phyloP scores from a whole-genome alignment of 2,888 invertebrate genomes.

The Plagiodera versicolora region DNA sequence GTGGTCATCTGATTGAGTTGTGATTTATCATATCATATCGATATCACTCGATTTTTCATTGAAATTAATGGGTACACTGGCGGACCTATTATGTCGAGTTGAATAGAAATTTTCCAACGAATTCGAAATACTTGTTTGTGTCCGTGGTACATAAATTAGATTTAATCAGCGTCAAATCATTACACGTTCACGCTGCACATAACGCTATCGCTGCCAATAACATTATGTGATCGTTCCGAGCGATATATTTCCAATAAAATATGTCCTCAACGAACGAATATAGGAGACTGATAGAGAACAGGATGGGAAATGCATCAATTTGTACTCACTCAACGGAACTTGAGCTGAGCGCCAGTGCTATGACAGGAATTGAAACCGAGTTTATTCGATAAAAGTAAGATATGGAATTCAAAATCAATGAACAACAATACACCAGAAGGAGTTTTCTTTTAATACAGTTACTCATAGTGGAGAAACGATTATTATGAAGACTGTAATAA shows the following conservation, averaged over 20 bases:
- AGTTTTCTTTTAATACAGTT: no score
- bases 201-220: not conserved
- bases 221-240: not conserved
- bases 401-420: no score
- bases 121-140: not conserved
- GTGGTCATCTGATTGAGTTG: not conserved
- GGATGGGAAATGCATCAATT: constrained; percentile 12
- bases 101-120: not conserved
- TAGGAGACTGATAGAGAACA: constrained; percentile 16
- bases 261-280: constrained; percentile 8
- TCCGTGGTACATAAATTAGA: not conserved
- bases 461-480: no score
- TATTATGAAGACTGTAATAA: no score
- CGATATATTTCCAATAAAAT: constrained; percentile 17
- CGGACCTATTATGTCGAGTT: not conserved
- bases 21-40: not conserved
- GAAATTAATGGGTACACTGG: not conserved
- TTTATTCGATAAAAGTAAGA: no score
- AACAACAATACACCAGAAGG: no score
- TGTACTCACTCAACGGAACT: no score
- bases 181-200: not conserved
- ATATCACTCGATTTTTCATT: not conserved
- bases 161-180: not conserved
- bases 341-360: no score
- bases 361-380: no score